phyloP scores from a whole-genome alignment of 2,888 invertebrate genomes.

The Hirudinaria manillensis region DNA sequence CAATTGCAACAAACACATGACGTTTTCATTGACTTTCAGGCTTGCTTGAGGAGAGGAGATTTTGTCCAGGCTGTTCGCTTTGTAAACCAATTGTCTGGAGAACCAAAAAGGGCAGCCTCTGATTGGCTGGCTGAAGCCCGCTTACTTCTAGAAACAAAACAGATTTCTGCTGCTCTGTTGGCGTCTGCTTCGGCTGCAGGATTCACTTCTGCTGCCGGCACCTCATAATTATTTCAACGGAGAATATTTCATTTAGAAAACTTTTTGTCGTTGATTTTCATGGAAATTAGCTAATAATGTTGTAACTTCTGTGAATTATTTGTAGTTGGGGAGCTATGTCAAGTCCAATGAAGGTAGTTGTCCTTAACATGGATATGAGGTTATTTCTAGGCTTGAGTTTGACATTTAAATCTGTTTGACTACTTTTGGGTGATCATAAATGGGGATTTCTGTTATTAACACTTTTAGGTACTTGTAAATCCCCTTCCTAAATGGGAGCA shows the following conservation, averaged over 20 bases:
- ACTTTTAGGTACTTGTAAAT: too few species aligned
- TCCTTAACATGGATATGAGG: too few species aligned
- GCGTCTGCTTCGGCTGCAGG: conserved; percentile 58
- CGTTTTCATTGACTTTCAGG: conserved; percentile 47
- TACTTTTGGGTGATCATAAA: too few species aligned
- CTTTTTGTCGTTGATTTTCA: not conserved
- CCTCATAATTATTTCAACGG: conserved; percentile 8
- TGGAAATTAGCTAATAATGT: too few species aligned
- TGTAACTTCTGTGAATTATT: too few species aligned
- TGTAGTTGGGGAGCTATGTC: too few species aligned
- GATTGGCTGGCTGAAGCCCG: conserved; percentile 82
- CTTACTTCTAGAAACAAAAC: conserved; percentile 77
- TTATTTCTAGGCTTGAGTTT: too few species aligned
- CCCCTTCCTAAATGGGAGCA: too few species aligned
- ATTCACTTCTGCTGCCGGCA: conserved; percentile 39
- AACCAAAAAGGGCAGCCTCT: conserved; percentile 72
- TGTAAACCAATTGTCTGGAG: conserved; percentile 77
- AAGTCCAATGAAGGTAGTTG: too few species aligned
- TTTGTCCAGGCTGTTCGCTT: conserved; percentile 75
- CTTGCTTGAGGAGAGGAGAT: conserved; percentile 81
- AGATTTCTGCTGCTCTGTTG: conserved; percentile 80
- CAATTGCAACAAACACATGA: not conserved
- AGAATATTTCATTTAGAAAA: not conserved
- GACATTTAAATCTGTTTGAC: too few species aligned
- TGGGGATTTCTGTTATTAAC: too few species aligned